A percentile compares a stretch with the other conserved stretches of the same genome.
phyloP scores from a whole-genome alignment of 1,140 invertebrate genomes.

The Hylaeus volcanicus region DNA sequence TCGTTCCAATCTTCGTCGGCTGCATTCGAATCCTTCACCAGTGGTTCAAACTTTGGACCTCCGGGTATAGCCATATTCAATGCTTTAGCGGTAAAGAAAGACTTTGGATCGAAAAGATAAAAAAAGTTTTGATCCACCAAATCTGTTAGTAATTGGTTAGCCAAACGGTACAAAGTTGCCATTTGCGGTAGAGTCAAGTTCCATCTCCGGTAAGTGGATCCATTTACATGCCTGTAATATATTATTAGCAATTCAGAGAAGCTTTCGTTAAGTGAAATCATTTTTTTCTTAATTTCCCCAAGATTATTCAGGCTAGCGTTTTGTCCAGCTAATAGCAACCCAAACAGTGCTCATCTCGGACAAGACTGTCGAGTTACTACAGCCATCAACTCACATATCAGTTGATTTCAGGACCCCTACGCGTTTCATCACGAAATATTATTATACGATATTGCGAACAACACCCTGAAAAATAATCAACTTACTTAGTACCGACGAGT shows the following conservation, averaged over 20 bases:
- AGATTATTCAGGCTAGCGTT: slow-evolving; percentile 74
- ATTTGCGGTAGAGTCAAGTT: slow-evolving; percentile 97
- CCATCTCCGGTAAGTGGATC: slow-evolving; percentile 98
- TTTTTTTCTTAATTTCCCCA: background rate
- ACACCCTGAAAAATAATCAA: slow-evolving; percentile 17
- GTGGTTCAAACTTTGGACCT: slow-evolving; percentile 99
- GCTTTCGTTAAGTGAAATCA: background rate
- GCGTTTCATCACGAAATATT: slow-evolving; percentile 82
- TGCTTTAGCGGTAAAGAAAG: slow-evolving; percentile 99
- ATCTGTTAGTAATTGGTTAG: slow-evolving; percentile 99
- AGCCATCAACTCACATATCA: slow-evolving; percentile 82
- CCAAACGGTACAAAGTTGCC: slow-evolving; percentile 97
- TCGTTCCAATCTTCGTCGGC: slow-evolving; percentile 99
- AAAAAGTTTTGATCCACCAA: slow-evolving; percentile 99
- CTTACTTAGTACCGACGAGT: slow-evolving; percentile 91
- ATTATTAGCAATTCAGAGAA: slow-evolving; percentile 20
- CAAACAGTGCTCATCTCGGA: slow-evolving; percentile 69
- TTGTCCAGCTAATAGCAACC: slow-evolving; percentile 71
- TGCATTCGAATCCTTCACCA: slow-evolving; percentile 98
- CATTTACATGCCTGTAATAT: slow-evolving; percentile 94
- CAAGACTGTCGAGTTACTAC: slow-evolving; percentile 65
- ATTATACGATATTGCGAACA: background rate
- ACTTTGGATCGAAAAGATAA: slow-evolving; percentile 99
- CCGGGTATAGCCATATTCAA: slow-evolving; percentile 99
- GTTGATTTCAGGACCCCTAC: slow-evolving; percentile 87